Conservation (phyloP, 2,113 vertebrate genomes). For the Rhynchomys soricoides region DNA sequence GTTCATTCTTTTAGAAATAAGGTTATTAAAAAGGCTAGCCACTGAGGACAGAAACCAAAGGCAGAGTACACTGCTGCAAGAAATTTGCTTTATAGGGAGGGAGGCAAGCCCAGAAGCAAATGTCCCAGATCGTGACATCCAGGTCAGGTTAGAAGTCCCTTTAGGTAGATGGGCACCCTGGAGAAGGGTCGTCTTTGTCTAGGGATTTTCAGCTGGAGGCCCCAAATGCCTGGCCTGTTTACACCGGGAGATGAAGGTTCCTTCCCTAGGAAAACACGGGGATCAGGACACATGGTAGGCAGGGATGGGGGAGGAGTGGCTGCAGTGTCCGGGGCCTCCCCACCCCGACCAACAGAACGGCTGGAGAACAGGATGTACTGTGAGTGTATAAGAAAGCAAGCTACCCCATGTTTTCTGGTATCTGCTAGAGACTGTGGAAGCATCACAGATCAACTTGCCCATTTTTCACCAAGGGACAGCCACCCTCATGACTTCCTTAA, state of each 20-base stretch:
- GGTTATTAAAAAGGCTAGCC: background rate
- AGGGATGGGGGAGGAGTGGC: rapidly evolving
- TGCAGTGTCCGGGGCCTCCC: no score
- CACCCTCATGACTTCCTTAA: background rate
- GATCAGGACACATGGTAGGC: background rate
- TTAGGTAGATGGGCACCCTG: background rate
- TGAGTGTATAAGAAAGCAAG: background rate
- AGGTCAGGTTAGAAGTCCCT: background rate
- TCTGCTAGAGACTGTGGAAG: background rate
- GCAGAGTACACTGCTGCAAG: background rate
- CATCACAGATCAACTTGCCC: background rate
- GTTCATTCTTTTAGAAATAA: background rate
- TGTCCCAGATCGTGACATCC: background rate
- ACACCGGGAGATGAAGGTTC: rapidly evolving
- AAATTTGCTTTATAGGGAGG: background rate
- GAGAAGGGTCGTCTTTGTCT: background rate
- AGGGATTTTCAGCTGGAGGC: background rate
- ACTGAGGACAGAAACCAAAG: background rate
- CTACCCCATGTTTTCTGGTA: background rate
- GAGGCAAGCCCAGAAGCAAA: background rate
- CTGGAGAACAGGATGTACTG: background rate
- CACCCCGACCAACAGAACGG: no score
- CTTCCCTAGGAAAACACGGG: background rate
- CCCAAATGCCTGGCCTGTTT: background rate
- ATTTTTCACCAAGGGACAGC: background rate